Evolutionary conservation across 2,113 vertebrate genomes (phyloP).

Genomic region (Solenodon paradoxus): DNA sequence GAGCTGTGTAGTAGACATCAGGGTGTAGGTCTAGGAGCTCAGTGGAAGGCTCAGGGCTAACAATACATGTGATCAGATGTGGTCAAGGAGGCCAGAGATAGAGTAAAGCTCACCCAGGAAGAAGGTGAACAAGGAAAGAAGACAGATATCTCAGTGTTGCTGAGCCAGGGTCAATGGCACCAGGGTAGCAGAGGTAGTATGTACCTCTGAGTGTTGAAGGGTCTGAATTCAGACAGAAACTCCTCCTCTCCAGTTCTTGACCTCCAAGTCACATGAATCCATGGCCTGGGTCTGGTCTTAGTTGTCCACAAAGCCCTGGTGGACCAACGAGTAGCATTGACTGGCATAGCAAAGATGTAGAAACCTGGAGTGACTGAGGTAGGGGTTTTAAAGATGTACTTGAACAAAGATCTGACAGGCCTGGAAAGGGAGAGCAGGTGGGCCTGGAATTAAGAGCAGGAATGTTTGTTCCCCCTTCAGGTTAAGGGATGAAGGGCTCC

Average conservation of each 20-base stretch:
- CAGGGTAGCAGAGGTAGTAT: not conserved
- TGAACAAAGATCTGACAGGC: not conserved
- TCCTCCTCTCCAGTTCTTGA: not conserved
- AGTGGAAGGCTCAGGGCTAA: not conserved
- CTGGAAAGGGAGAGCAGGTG: not conserved
- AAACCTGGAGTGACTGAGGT: not conserved
- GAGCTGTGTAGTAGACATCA: not conserved
- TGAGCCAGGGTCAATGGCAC: not conserved
- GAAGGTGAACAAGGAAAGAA: not conserved
- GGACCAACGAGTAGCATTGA: not conserved
- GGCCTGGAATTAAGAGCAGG: not conserved
- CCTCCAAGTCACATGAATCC: not conserved
- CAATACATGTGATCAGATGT: not conserved
- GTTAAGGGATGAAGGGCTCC: not conserved
- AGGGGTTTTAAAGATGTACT: not conserved
- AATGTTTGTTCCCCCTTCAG: not conserved
- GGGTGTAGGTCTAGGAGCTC: not conserved
- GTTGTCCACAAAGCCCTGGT: not conserved
- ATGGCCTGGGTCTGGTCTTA: not conserved
- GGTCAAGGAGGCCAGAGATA: not conserved
- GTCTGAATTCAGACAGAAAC: not conserved
- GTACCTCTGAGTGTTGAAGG: not conserved
- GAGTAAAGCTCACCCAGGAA: not conserved
- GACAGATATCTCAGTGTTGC: not conserved
- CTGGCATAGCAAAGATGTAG: not conserved